phyloP scores from a whole-genome alignment of 2,797 vertebrate species.

The Arnoldichthys spilopterus region DNA sequence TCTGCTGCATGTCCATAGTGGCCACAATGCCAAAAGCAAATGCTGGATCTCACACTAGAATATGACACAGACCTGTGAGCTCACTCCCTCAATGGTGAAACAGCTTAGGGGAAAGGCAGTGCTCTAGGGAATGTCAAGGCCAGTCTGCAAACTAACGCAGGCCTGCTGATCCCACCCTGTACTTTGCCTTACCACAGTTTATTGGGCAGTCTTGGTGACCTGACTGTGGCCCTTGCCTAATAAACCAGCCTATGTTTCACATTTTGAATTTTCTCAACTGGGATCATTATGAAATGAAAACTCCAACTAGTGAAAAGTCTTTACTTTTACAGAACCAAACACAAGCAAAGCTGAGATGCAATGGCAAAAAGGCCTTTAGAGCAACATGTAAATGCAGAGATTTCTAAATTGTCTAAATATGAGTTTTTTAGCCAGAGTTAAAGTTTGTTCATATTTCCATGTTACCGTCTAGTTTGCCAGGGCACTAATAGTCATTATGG shows the following conservation, averaged over 20 bases:
- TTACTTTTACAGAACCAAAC: not conserved
- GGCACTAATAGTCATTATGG: not conserved
- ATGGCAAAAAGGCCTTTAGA: no score
- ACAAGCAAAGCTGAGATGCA: not conserved
- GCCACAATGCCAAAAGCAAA: constrained; percentile 3
- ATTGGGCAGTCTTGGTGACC: constrained; percentile 65
- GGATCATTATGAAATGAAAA: not conserved
- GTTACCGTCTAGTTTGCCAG: no score
- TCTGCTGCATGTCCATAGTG: not conserved
- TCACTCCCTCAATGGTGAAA: not conserved
- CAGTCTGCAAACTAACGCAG: not conserved
- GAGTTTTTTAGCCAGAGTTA: no score
- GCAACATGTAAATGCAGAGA: no score
- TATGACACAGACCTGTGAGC: constrained; percentile 19
- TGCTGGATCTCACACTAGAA: constrained; percentile 4
- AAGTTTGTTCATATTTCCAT: no score
- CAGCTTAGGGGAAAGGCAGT: constrained; percentile 5
- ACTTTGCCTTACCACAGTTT: constrained; percentile 30
- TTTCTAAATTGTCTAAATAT: no score
- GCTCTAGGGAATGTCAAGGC: not conserved
- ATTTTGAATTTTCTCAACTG: not conserved
- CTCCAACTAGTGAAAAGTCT: not conserved
- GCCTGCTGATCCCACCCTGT: constrained; percentile 41
- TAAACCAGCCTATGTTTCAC: not conserved
- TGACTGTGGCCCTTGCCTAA: constrained; percentile 45